Evolutionary conservation across 2,888 invertebrate species (phyloP).

Genomic region (Apodemia mormo): DNA sequence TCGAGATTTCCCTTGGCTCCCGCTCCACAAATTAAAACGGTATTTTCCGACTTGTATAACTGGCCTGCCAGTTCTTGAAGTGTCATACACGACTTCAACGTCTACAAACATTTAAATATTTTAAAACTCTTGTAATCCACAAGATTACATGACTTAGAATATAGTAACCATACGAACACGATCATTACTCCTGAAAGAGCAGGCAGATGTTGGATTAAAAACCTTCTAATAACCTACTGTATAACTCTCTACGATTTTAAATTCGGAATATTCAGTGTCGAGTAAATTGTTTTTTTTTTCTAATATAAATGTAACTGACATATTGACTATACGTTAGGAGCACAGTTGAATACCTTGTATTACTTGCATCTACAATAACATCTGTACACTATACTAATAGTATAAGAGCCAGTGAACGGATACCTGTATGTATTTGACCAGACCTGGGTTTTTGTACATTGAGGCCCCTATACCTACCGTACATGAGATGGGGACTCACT

Average conservation of each 20-base stretch:
- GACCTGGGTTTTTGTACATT: too few relatives aligned
- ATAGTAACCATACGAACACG: not conserved
- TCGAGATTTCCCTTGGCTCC: constrained; percentile 44
- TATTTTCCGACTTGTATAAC: constrained; percentile 54
- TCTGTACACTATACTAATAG: not conserved
- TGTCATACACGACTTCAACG: constrained; percentile 40
- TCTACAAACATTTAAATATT: constrained; percentile 28
- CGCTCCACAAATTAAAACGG: constrained; percentile 53
- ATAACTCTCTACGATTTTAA: not conserved
- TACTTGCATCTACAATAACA: not conserved
- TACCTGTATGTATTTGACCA: too few relatives aligned
- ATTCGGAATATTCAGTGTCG: not conserved
- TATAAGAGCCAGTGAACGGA: too few relatives aligned
- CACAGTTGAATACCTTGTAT: too few relatives aligned
- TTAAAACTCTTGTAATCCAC: not conserved
- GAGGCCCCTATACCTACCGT: too few relatives aligned
- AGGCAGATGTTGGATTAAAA: not conserved
- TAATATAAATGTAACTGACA: not conserved
- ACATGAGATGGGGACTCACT: too few relatives aligned
- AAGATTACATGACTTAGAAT: not conserved
- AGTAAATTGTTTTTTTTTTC: not conserved
- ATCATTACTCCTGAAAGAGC: not conserved
- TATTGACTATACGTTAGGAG: not conserved
- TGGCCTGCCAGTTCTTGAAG: constrained; percentile 51
- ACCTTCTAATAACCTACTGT: not conserved